Percentiles rank a stretch among this genome's conserved stretches.
phyloP scores from a whole-genome alignment of 2,888 invertebrate genomes.

The Chrysolina americana region DNA sequence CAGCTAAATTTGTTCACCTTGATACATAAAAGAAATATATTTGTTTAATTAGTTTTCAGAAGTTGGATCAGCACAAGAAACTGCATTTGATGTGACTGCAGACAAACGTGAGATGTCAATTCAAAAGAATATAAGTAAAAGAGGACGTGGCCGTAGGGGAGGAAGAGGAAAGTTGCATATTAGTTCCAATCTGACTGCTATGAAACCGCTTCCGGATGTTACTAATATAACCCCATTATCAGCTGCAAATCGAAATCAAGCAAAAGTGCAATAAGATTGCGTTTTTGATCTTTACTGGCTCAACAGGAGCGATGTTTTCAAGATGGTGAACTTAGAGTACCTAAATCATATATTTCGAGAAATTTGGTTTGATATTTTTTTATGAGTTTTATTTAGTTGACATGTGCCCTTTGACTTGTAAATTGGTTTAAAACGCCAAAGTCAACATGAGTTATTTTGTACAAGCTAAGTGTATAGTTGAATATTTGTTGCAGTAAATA shows the following conservation, averaged over 20 bases:
- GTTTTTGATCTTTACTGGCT: slow-evolving; percentile 22
- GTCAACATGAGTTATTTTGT: background rate
- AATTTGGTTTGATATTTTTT: background rate
- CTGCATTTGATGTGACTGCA: slow-evolving; percentile 73
- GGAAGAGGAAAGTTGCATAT: slow-evolving; percentile 69
- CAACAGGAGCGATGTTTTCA: background rate
- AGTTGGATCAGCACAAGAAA: slow-evolving; percentile 66
- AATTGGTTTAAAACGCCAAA: background rate
- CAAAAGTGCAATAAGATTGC: slow-evolving; percentile 60
- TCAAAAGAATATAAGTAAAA: slow-evolving; percentile 67
- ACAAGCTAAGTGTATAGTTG: background rate
- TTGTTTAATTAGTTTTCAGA: slow-evolving; percentile 64
- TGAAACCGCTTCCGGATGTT: slow-evolving; percentile 66
- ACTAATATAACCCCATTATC: slow-evolving; percentile 63
- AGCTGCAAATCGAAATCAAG: slow-evolving; percentile 52
- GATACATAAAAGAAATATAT: background rate
- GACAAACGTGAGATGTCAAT: slow-evolving; percentile 74
- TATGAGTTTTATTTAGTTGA: slow-evolving; percentile 7
- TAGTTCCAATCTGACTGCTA: slow-evolving; percentile 53
- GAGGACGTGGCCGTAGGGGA: slow-evolving; percentile 70
- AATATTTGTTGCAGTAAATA: background rate
- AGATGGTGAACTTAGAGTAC: background rate
- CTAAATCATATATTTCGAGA: background rate
- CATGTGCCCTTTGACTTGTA: background rate
- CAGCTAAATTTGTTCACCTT: background rate